phyloP scores from a whole-genome alignment of 1,140 invertebrate species.

The Hypsibius dujardini region DNA sequence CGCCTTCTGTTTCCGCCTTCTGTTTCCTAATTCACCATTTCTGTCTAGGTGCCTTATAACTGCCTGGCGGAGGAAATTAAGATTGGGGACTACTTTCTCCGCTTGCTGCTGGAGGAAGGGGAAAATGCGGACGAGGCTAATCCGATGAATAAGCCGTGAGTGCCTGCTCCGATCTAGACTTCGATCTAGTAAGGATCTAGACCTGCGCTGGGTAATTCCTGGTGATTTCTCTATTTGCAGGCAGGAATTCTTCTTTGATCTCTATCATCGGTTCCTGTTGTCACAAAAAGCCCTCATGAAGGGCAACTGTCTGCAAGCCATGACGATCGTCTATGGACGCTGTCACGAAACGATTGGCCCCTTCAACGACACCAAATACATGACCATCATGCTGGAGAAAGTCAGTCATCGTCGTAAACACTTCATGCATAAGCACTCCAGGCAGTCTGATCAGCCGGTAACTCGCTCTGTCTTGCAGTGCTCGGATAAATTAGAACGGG shows the following conservation, averaged over 20 bases:
- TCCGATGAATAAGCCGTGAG: slow-evolving; percentile 1
- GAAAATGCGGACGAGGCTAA: slow-evolving; percentile 26
- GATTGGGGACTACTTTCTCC: slow-evolving; percentile 94
- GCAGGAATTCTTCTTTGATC: slow-evolving; percentile 92
- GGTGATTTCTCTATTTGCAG: slow-evolving; percentile 37
- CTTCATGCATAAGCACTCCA: not conserved
- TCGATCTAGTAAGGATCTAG: not conserved
- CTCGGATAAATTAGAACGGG: slow-evolving; percentile 61
- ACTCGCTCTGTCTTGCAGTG: slow-evolving; percentile 29
- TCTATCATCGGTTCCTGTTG: slow-evolving; percentile 89
- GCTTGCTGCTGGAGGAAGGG: slow-evolving; percentile 76
- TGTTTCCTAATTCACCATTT: too few relatives aligned
- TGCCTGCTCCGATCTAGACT: not conserved
- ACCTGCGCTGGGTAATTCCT: slow-evolving; percentile 17
- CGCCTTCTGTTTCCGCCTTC: too few relatives aligned
- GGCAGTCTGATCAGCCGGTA: slow-evolving; percentile 28
- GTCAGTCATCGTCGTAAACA: slow-evolving; percentile 36
- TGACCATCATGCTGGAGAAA: slow-evolving; percentile 79
- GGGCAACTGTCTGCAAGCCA: slow-evolving; percentile 76
- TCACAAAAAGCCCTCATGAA: slow-evolving; percentile 77
- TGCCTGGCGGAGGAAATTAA: slow-evolving; percentile 87
- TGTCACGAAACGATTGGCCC: slow-evolving; percentile 90
- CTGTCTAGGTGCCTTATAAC: slow-evolving; percentile 52
- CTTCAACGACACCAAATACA: slow-evolving; percentile 91
- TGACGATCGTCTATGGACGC: slow-evolving; percentile 87